A percentile compares a stretch with the other conserved stretches of the same genome.
These are phyloP conservation scores for Himantopus leucocephalus DNA, from an alignment of 2,113 vertebrate species.

Conservation along the genomic window DNA sequence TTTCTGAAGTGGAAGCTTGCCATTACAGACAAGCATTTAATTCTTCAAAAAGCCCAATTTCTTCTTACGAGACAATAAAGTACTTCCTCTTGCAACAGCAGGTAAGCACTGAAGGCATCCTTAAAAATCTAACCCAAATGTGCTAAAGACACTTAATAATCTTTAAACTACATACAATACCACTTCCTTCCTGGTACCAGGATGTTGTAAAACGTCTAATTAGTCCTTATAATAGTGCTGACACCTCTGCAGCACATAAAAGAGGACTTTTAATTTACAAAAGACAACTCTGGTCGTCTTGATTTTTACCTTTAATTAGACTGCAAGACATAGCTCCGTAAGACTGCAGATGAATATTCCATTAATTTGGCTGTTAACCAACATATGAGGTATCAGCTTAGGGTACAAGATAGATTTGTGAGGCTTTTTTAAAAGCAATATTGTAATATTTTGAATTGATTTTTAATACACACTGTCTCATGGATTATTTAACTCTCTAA, in stretches of 20 bases:
- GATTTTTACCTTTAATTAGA: conserved; percentile 80
- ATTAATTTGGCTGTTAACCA: conserved; percentile 73
- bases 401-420: conserved; percentile 46
- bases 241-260: conserved; percentile 78
- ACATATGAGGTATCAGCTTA: conserved; percentile 36
- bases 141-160: conserved; percentile 74
- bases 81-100: conserved; percentile 71
- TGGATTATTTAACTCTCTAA: conserved; percentile 69
- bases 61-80: conserved; percentile 74
- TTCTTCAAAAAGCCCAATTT: conserved; percentile 60
- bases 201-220: conserved; percentile 79
- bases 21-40: conserved; percentile 53
- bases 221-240: conserved; percentile 74
- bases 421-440: conserved; percentile 33
- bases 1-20: conserved; percentile 23
- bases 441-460: conserved; percentile 47
- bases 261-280: conserved; percentile 76
- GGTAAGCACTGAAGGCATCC: conserved; percentile 69
- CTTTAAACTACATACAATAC: conserved; percentile 72
- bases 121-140: conserved; percentile 70
- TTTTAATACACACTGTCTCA: conserved; percentile 51
- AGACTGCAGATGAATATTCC: conserved; percentile 61
- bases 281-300: conserved; percentile 71
- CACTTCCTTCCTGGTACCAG: conserved; percentile 67
- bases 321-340: conserved; percentile 58